Percentiles rank a stretch among this genome's conserved stretches.
Conservation (phyloP, 2,113 vertebrate species). For the Chelonoidis abingdonii region DNA sequence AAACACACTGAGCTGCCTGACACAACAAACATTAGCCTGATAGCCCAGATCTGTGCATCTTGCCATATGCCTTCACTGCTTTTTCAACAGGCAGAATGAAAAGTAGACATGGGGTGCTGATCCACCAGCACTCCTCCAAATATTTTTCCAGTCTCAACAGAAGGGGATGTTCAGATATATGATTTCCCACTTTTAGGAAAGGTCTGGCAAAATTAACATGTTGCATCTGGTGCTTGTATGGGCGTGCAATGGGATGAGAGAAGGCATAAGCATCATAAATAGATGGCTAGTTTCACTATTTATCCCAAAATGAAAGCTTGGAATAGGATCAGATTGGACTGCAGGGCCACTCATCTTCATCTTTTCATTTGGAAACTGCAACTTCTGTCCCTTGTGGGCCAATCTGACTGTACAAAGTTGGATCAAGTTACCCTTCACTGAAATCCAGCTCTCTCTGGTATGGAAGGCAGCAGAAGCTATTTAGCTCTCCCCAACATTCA, state of each 20-base stretch:
- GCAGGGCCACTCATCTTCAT: background rate
- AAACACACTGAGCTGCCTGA: background rate
- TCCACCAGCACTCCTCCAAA: accelerated
- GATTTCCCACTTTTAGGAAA: background rate
- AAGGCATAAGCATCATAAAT: background rate
- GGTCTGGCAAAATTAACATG: background rate
- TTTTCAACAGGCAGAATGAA: background rate
- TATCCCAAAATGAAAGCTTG: background rate
- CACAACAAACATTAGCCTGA: background rate
- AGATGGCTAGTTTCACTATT: background rate
- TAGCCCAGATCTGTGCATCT: background rate
- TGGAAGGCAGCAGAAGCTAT: background rate
- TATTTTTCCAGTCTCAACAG: background rate
- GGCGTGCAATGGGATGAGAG: background rate
- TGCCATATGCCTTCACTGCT: background rate
- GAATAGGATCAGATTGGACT: background rate
- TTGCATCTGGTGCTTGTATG: background rate
- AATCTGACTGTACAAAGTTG: accelerated
- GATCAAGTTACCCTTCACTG: too few species aligned
- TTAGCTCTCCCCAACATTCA: background rate
- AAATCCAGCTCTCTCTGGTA: background rate
- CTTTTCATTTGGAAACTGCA: background rate
- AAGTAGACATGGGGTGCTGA: background rate
- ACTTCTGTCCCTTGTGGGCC: background rate
- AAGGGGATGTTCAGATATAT: background rate